Base-by-base conservation (phyloP, 2,888 invertebrate species). In the Dryococelus australis region DNA sequence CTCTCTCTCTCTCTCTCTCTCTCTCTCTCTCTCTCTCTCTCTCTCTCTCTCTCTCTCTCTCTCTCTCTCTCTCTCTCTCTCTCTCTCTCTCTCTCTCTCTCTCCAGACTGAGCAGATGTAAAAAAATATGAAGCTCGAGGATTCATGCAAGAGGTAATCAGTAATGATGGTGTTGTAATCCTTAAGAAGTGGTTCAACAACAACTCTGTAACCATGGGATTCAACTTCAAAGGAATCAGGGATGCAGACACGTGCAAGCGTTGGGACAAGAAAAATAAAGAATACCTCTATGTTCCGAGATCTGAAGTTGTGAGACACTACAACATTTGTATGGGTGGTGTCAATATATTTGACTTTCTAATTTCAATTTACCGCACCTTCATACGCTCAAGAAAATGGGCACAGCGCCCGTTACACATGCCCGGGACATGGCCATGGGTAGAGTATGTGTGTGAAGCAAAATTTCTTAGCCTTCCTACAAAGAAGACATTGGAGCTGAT, bases 271-370 rank as follows among this genome's bases (percentile, higher is more conserved):
- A 89, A 78, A 84, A n/a, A n/a, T n/a, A n/a, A n/a, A n/a, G n/a
- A n/a, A n/a, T n/a, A n/a, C n/a, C 87, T 28, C 24, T 84, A 89
- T 65, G 87, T 90, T 26, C 80, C 88, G 24, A 51, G 89, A 28
- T 90, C 90, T 51, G 89, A 89, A 83, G 87, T 65, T 65, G 65
- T 65, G 10, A 9, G 87, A 85, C 47, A 86, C 27, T 90, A 90
- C 83, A 90, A 90, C 85, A 85, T 85, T 78, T 86, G 86, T 26
- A 90, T 90, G 90, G 89, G 90, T 26, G 90, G 90, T 79, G 90
- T 90, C 43, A 90, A 90, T 86, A 89, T 88, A 84, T 81, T 89
- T 28, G 90, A 90, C 85, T 87, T 87, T 28, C 51, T 89, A 27
- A 88, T 89, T 26, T 43, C 85, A 16, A 43, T 89, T n/a, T 89